Conservation (phyloP, 1,140 invertebrate species). For the Scaptodrosophila lebanonensis region DNA sequence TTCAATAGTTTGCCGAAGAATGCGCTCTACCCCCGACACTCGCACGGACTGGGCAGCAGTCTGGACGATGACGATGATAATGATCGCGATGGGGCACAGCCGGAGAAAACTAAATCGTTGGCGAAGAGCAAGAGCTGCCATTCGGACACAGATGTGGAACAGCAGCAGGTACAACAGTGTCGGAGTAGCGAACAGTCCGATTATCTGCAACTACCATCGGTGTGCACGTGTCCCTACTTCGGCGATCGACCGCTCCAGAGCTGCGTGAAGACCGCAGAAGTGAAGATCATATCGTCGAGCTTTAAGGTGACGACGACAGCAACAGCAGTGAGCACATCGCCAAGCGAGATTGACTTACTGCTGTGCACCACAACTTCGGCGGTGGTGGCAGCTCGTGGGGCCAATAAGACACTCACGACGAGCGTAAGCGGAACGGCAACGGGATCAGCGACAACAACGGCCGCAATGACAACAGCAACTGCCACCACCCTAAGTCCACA, state of each 20-base stretch:
- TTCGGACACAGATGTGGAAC: constrained; percentile 61
- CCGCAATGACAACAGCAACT: background rate
- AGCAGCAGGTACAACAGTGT: constrained; percentile 17
- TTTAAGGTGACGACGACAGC: constrained; percentile 61
- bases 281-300: constrained; percentile 79
- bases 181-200: constrained; percentile 56
- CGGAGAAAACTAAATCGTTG: constrained; percentile 9
- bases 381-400: constrained; percentile 21
- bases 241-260: constrained; percentile 80
- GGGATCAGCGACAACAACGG: background rate
- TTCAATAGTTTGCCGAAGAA: constrained; percentile 71
- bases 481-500: constrained; percentile 37
- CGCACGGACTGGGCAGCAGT: constrained; percentile 42
- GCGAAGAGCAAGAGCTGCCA: constrained; percentile 38
- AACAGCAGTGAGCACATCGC: constrained; percentile 51
- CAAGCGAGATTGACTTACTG: constrained; percentile 65
- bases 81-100: background rate
- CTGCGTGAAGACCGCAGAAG: constrained; percentile 77
- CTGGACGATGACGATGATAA: constrained; percentile 33
- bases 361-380: constrained; percentile 30
- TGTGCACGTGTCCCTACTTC: constrained; percentile 88
- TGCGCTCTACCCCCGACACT: constrained; percentile 47
- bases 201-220: constrained; percentile 81
- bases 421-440: constrained; percentile 41
- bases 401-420: constrained; percentile 24